phyloP scores from a whole-genome alignment of 2,888 invertebrate species.

The Cabera pusaria region DNA sequence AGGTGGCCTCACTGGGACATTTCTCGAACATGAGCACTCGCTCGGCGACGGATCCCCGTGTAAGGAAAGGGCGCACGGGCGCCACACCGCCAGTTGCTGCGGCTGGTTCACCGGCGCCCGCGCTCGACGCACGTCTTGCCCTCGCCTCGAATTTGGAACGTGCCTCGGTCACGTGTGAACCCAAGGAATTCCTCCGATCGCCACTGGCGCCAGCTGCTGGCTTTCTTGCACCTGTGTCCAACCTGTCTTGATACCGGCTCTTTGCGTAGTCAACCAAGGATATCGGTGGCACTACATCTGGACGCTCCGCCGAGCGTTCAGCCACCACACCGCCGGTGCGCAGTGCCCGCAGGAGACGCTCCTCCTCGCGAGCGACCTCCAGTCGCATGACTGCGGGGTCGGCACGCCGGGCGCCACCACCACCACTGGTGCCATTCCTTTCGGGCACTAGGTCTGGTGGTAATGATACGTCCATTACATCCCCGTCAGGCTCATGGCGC shows the following conservation, averaged over 20 bases:
- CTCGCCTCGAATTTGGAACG: constrained; percentile 79
- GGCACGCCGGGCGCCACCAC: constrained; percentile 68
- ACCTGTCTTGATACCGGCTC: constrained; percentile 84
- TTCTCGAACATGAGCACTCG: constrained; percentile 95
- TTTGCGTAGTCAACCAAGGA: constrained; percentile 87
- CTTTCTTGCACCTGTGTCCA: constrained; percentile 77
- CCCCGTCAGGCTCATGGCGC: constrained; percentile 72
- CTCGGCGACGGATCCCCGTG: constrained; percentile 95
- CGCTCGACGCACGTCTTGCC: constrained; percentile 74
- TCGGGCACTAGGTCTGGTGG: constrained; percentile 85
- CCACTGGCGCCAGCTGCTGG: constrained; percentile 70
- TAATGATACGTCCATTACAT: constrained; percentile 86
- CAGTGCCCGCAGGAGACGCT: constrained; percentile 89
- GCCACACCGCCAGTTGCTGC: constrained; percentile 71
- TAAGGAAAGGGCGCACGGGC: constrained; percentile 92
- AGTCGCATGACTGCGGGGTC: constrained; percentile 83
- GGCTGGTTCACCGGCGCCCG: constrained; percentile 54
- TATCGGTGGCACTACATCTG: constrained; percentile 77
- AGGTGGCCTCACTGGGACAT: constrained; percentile 90
- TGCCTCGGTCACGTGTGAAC: constrained; percentile 78
- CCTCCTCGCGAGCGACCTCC: constrained; percentile 92
- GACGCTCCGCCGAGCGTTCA: constrained; percentile 70
- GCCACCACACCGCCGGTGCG: constrained; percentile 86
- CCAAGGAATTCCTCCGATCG: constrained; percentile 70
- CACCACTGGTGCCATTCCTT: constrained; percentile 64